Percentiles rank a stretch among this genome's conserved stretches.
These are phyloP conservation scores for Tetrapedia diversipes DNA, from an alignment of 2,888 invertebrate genomes.

Conservation along the genomic window DNA sequence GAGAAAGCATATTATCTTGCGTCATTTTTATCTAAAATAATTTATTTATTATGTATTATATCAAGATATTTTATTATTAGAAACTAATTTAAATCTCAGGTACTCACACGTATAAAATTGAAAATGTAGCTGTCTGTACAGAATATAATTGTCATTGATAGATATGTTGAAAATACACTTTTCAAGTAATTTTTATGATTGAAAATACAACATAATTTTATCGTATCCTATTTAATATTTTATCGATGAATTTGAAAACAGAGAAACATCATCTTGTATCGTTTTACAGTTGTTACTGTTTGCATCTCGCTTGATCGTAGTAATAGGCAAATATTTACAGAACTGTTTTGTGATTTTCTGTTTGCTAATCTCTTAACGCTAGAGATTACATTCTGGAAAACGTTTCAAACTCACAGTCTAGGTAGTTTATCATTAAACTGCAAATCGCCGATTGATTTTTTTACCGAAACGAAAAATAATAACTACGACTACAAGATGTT, in stretches of 20 bases:
- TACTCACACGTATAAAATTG: constrained; percentile 6
- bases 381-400: constrained; percentile 46
- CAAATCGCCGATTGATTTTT: constrained; percentile 14
- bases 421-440: not conserved
- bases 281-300: constrained; percentile 31
- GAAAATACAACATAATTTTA: constrained; percentile 1
- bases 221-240: constrained; percentile 11
- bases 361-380: constrained; percentile 57
- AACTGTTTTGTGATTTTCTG: constrained; percentile 56
- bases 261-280: constrained; percentile 32
- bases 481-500: not conserved
- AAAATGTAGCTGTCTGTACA: constrained; percentile 15
- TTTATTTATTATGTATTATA: not conserved
- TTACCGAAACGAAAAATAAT: not conserved
- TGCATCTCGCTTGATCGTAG: constrained; percentile 30
- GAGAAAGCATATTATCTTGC: not conserved
- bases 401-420: constrained; percentile 6
- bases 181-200: not conserved
- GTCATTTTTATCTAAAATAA: not conserved
- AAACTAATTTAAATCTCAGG: constrained; percentile 36
- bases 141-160: constrained; percentile 23
- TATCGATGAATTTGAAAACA: constrained; percentile 28
- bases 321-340: constrained; percentile 60
- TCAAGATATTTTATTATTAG: not conserved
- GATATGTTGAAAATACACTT: constrained; percentile 21